Percentiles rank a stretch among this genome's conserved stretches.
These are phyloP conservation scores for Micrastur ruficollis DNA, from an alignment of 2,797 vertebrate genomes.

Conservation along the genomic window DNA sequence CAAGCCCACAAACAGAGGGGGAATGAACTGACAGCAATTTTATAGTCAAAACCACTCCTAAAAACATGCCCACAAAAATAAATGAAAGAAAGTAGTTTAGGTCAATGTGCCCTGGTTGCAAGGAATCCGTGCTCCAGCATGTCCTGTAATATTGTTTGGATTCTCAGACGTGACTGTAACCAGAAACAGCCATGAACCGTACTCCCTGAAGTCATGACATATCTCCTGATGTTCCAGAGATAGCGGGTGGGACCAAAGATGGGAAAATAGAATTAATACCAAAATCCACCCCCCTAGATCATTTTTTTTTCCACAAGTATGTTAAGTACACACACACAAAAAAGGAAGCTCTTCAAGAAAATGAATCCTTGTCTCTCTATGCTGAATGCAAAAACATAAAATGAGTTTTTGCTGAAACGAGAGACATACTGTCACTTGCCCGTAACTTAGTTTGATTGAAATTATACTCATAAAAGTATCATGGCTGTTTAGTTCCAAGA, in stretches of 20 bases:
- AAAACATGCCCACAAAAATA: background rate
- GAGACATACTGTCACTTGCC: background rate
- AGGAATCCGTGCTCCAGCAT: background rate
- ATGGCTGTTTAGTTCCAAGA: background rate
- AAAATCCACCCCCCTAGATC: background rate
- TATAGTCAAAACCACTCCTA: background rate
- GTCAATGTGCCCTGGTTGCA: background rate
- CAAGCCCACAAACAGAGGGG: background rate
- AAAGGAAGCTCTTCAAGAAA: background rate
- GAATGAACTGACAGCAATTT: background rate
- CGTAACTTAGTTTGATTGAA: background rate
- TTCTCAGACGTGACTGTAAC: background rate
- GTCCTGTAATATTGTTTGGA: background rate
- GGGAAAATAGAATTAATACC: background rate
- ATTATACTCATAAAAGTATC: background rate
- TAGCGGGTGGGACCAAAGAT: background rate
- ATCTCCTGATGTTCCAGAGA: slow-evolving; percentile 17
- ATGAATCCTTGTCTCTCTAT: background rate
- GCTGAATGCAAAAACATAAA: background rate
- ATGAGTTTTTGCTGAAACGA: background rate
- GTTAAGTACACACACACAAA: background rate
- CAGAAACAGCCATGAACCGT: background rate
- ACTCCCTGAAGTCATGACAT: background rate
- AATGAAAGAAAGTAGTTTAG: background rate
- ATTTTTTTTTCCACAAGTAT: background rate